phyloP scores from a whole-genome alignment of 2,888 invertebrate species.

The Agrypnus murinus region DNA sequence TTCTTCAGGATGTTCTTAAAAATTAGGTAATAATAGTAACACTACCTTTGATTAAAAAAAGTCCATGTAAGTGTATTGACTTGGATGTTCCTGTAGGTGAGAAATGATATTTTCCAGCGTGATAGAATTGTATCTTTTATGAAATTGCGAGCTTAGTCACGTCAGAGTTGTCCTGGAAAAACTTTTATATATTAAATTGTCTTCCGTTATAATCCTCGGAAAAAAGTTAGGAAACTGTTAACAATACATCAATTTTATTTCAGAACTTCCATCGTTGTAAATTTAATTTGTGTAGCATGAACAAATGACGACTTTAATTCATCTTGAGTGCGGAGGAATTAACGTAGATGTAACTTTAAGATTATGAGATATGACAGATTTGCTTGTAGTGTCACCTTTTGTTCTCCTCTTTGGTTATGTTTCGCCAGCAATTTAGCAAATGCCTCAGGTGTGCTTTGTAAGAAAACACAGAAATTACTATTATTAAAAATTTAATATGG shows the following conservation, averaged over 20 bases:
- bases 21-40: too few relatives aligned
- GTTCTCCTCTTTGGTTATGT: neutral
- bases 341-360: neutral
- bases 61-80: too few relatives aligned
- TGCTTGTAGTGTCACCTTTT: slow-evolving; percentile 7
- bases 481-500: too few relatives aligned
- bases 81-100: too few relatives aligned
- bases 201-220: slow-evolving; percentile 9
- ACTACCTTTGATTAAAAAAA: too few relatives aligned
- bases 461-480: too few relatives aligned
- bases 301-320: neutral
- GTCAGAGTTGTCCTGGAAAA: slow-evolving; percentile 3
- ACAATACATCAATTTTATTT: slow-evolving; percentile 10
- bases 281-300: slow-evolving; percentile 2
- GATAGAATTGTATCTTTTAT: neutral
- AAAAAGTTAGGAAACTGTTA: slow-evolving; percentile 5
- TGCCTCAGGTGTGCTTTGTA: too few relatives aligned
- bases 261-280: neutral
- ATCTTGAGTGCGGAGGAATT: slow-evolving; percentile 1
- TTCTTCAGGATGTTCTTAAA: too few relatives aligned
- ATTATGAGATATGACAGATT: neutral
- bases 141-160: neutral
- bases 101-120: neutral
- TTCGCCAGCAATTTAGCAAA: too few relatives aligned
- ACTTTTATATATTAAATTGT: slow-evolving; percentile 10